phyloP scores from a whole-genome alignment of 2,113 vertebrate species.

The Xiphophorus hellerii region DNA sequence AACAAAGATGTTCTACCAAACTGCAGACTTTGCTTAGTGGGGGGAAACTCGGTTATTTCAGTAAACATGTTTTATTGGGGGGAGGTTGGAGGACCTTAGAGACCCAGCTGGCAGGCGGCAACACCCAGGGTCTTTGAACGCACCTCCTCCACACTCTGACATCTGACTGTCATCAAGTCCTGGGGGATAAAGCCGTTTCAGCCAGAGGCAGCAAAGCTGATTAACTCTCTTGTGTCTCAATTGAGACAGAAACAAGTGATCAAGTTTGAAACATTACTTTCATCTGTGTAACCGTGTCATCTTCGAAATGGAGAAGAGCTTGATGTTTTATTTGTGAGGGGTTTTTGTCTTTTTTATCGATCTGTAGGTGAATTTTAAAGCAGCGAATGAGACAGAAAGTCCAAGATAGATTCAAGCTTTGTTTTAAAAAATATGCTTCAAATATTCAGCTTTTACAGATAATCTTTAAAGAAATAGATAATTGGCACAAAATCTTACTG shows the following conservation, averaged over 20 bases:
- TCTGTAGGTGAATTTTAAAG: slow-evolving; percentile 29
- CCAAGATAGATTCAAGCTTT: not conserved
- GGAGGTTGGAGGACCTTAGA: not conserved
- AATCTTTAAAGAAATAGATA: not conserved
- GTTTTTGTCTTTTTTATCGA: slow-evolving; percentile 23
- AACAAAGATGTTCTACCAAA: not conserved
- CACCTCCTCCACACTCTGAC: slow-evolving; percentile 58
- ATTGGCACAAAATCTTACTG: too few species aligned
- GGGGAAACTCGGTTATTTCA: slow-evolving; percentile 26
- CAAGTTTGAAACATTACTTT: slow-evolving; percentile 61
- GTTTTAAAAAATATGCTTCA: not conserved
- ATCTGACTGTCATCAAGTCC: slow-evolving; percentile 63
- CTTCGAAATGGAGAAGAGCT: not conserved
- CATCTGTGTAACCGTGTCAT: slow-evolving; percentile 36
- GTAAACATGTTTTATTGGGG: not conserved
- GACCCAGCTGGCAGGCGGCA: slow-evolving; percentile 73
- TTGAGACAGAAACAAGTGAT: slow-evolving; percentile 36
- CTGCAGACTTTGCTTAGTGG: not conserved
- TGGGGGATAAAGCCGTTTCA: slow-evolving; percentile 69
- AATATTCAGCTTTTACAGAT: not conserved
- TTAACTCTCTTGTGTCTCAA: slow-evolving; percentile 64
- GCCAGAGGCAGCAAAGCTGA: slow-evolving; percentile 68
- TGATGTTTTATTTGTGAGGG: slow-evolving; percentile 31
- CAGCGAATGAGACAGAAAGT: slow-evolving; percentile 9
- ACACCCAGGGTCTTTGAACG: slow-evolving; percentile 47